Evolutionary conservation across 2,113 vertebrate genomes (phyloP).

Genomic region (Xyliphius kryptos): DNA sequence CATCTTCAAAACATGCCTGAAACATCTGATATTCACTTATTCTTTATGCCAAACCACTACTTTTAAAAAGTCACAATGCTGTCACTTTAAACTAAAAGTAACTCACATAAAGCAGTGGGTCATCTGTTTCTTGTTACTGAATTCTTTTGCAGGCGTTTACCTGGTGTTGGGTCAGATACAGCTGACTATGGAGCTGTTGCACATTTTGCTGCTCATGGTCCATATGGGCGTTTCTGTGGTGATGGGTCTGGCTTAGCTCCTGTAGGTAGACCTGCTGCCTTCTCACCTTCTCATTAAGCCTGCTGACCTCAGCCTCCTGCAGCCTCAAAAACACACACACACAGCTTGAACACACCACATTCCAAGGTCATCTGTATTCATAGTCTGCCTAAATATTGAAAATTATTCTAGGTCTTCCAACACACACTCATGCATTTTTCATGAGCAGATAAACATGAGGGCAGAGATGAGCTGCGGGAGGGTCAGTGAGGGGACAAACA

Average conservation of each 20-base stretch:
- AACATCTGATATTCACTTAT: no score
- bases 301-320: slow-evolving; percentile 56
- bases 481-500: slow-evolving; percentile 35
- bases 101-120: not conserved
- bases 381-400: slow-evolving; percentile 51
- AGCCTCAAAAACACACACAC: slow-evolving; percentile 40
- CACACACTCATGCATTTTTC: slow-evolving; percentile 51
- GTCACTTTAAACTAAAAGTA: not conserved
- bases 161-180: slow-evolving; percentile 53
- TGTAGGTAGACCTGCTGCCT: slow-evolving; percentile 50
- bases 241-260: slow-evolving; percentile 51
- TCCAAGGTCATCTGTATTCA: slow-evolving; percentile 52
- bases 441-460: slow-evolving; percentile 49
- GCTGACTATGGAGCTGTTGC: slow-evolving; percentile 51
- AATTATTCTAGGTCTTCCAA: slow-evolving; percentile 49
- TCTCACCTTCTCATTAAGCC: slow-evolving; percentile 54
- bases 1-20: no score
- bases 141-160: slow-evolving; percentile 37
- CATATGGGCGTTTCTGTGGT: slow-evolving; percentile 52
- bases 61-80: not conserved
- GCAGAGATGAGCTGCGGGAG: slow-evolving; percentile 37
- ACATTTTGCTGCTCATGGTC: slow-evolving; percentile 56
- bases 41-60: no score
- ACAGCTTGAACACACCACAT: slow-evolving; percentile 34
- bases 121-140: not conserved